Evolutionary conservation across 2,797 vertebrate genomes (phyloP), one percentile per base, ranked within the genome.

Genomic region (Diglossa cyanea): DNA sequence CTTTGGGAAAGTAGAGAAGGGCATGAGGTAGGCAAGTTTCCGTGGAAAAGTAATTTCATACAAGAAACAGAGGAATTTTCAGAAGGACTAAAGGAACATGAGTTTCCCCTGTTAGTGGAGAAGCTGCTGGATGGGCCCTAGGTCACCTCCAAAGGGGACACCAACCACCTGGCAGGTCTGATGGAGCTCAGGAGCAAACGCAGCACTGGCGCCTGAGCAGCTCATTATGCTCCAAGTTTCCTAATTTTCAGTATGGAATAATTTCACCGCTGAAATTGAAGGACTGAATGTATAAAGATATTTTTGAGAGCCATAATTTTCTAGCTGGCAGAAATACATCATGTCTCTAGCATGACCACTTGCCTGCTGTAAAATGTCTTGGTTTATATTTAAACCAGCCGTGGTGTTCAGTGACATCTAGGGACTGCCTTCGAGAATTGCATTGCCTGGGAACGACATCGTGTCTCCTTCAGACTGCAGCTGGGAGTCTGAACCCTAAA

Each of bases 341-440:
- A 0, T 16, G 23, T 48, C 20, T 70, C 7, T 23, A 28, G 65
- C 54, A 7, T 20, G 33, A 37, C 19, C 25, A 31, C 15, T 37
- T 5, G 8, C 9, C 17, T 33, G n/a, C 5, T 67, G 25, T 39
- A 35, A 55, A 84, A 30, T 2, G 3, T 2, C 31, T 54, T n/a
- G 62, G 31, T 42, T 72, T 31, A 3, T 17, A 17, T 60, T 82
- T 42, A 86, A 92, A 44, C 23, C 74, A 96, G 86, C 30, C 50
- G 3, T 87, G 95, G 96, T 95, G 72, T 96, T 96, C 57, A 97
- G 95, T 96, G 97, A 96, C 97, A 97, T 96, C 97, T 97, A 97
- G 96, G 94, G 97, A 94, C 88, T 54, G 23, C 19, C 53, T 75
- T 63, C 0, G 11, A 90, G 90, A 58, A 96, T 25, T 97, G 53